Base-by-base conservation (phyloP, 2,888 invertebrate genomes). In the Cantharis rustica region DNA sequence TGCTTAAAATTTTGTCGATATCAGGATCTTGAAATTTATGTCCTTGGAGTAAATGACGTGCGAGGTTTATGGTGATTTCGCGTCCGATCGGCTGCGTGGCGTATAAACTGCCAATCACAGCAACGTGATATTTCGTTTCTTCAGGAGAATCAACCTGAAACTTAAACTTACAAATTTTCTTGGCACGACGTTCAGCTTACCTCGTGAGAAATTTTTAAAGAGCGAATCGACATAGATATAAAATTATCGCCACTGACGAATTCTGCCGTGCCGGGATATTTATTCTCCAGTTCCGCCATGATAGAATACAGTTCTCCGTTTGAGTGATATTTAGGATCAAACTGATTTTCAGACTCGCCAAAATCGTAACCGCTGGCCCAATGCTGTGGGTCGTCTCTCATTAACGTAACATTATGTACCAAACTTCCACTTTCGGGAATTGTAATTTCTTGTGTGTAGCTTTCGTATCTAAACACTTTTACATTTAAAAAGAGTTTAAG, bases 281-380 rank as follows among this genome's bases (percentile, higher is more conserved):
- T 90, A 82, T 92, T 92, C 87, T 95, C 95, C 64, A 97, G 86
- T 61, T 92, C 91, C 0, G 92, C 91, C 79, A 97, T 88, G 47
- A 91, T 89, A 0, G 88, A 86, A 82, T 92, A 92, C 63, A 96
- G 85, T 84, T 95, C 93, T 27, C 89, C 84, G 78, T 93, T 91
- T 0, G 90, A 89, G 84, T 93, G 92, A 86, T 95, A 96, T 10
- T 89, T 88, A 0, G 92, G 92, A 75, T 90, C 88, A 82, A 91
- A 90, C 80, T 94, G 91, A 86, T 94, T 94, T 80, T 93, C 92
- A 75, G 92, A 88, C 87, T 89, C 89, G 87, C 90, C 94, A 90
- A 90, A 93, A 88, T 96, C 96, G 86, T 95, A 94, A 0, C 93
- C 94, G 7, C 94, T 94, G 0, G 95, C 93, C 97, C 97, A 97